Base-by-base conservation (phyloP, 2,797 vertebrate genomes). In the Cetoscarus ocellatus region DNA sequence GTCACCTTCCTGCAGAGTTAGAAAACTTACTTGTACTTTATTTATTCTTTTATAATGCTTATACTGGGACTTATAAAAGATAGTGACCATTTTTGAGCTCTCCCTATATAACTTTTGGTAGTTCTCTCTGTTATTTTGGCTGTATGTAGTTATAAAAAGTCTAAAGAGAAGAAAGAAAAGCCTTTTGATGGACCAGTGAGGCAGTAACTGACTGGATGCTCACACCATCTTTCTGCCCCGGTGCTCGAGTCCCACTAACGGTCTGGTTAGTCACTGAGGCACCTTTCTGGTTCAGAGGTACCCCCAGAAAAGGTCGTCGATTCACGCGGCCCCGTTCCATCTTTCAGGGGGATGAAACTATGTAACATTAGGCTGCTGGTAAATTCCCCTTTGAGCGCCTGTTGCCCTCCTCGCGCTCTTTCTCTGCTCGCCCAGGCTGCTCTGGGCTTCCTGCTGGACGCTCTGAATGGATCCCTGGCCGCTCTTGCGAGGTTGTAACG, bases 401-500 rank as follows among this genome's bases (percentile, higher is more conserved):
- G 4, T 13, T 3, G 12, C 7, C 15, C 59, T 74, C 65, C 82
- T 80, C 68, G 27, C n/a, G 55, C 43, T 57, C 55, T 66, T 73
- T 81, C 73, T 60, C 56, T 56, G 8, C 40, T 36, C 12, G 64
- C 61, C 68, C 39, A 50, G 67, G 9, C 80, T 36, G 60, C 11
- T 18, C 73, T 38, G 39, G 43, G 59, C 59, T 71, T 61, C 73
- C 59, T 73, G 38, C 61, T 53, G 53, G 64, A 19, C 13, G 5
- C 35, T 57, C 67, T 51, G 74, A 74, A 67, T 65, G 38, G 42
- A 48, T 53, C 39, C 27, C 55, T 12, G 60, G 55, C 73, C 39
- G 65, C 67, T 67, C 67, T 74, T 83, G 76, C 42, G 63, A 75
- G 83, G 73, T 43, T 70, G 78, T 50, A 74, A 57, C 42, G 60